phyloP scores from a whole-genome alignment of 2,888 invertebrate genomes.

The Boloria euphrosyne region DNA sequence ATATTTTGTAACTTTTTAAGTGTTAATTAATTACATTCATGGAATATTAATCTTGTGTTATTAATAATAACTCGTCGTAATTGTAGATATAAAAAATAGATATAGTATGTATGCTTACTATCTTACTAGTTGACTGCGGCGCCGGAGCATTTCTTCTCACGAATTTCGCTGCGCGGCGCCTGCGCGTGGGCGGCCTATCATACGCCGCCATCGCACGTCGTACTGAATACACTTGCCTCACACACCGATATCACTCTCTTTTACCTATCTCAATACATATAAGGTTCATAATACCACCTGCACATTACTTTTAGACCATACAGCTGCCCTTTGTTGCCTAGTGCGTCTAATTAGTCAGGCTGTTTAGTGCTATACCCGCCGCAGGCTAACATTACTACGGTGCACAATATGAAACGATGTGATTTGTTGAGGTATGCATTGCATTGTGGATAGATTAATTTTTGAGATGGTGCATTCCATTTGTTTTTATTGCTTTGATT shows the following conservation, averaged over 20 bases:
- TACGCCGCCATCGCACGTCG: constrained; percentile 72
- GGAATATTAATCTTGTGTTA: constrained; percentile 8
- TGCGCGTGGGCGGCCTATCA: constrained; percentile 77
- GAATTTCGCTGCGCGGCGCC: constrained; percentile 78
- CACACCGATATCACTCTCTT: constrained; percentile 48
- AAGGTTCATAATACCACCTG: constrained; percentile 49
- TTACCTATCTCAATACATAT: constrained; percentile 48
- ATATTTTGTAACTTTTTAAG: not conserved
- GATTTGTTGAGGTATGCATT: constrained; percentile 59
- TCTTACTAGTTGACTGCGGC: constrained; percentile 45
- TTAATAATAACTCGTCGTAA: constrained; percentile 18
- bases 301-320: constrained; percentile 46
- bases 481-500: constrained; percentile 31
- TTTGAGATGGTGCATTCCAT: constrained; percentile 38
- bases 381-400: constrained; percentile 62
- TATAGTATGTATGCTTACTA: constrained; percentile 22
- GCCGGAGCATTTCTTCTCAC: constrained; percentile 74
- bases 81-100: constrained; percentile 14
- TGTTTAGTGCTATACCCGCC: constrained; percentile 74
- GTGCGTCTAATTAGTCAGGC: constrained; percentile 81
- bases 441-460: constrained; percentile 39
- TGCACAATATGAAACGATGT: constrained; percentile 68
- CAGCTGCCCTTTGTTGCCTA: constrained; percentile 71
- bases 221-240: constrained; percentile 52
- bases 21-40: constrained; percentile 9